Base-by-base conservation (phyloP, 1,140 invertebrate genomes). In the Hylyphantes graminicola region DNA sequence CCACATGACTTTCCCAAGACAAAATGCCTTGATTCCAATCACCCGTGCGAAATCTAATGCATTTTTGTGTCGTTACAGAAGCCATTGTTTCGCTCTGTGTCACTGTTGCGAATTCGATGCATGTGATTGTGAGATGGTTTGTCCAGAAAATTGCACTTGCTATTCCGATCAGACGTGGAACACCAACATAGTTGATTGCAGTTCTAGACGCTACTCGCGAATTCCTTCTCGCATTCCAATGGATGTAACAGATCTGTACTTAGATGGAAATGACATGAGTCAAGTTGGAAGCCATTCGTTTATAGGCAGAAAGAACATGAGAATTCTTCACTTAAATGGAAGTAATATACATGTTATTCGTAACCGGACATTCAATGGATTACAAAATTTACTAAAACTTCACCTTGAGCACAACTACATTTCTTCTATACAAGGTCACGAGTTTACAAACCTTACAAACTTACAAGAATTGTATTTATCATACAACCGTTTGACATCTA, bases 111-210 rank as follows among this genome's bases (percentile, higher is more conserved):
- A 97, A 87, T 97, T 96, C 88, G 96, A 97, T 89, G 96, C 96
- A 72, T 98, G 96, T 90, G 96, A 97, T 89, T 97, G 96, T 90
- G 95, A 97, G 90, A 97, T 97, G 95, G 96, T 94, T 5, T 98
- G 96, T 88, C 96, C 96, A 4, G 92, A 93, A 86, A 96, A 96
- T 88, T 98, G 96, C 90, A 94, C 94, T 85, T 98, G 96, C 88
- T 97, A 96, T 89, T 86, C 88, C 11, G 96, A 97, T 88, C 94
- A 95, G 89, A 94, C 95, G 15, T 97, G 96, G 96, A 95, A 94
- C 85, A 95, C 94, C 51, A 97, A 97, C 89, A 95, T 97, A 6
- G 96, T 97, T 4, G 95, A 97, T 88, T 97, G 96, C 90, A 95
- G 95, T 53, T 81, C 79, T 53, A 70, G 80, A 63, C 35, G 76